Base-by-base conservation (phyloP, 2,113 vertebrate species). In the Sylvilagus bachmani region DNA sequence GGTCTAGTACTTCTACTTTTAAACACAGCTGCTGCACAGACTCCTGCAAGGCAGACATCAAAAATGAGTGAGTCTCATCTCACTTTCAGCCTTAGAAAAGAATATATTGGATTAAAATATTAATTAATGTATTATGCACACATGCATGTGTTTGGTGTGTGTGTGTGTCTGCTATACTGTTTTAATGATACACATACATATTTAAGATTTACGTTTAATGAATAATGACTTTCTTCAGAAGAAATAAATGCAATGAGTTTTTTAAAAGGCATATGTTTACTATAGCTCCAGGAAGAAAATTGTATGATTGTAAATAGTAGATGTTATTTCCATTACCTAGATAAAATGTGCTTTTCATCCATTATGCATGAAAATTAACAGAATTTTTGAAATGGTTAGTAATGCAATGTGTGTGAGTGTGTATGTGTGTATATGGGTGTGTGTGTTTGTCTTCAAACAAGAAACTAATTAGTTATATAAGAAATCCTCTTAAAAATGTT, bases 401-500 rank as follows among this genome's bases (percentile, higher is more conserved):
- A 70, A 49, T 61, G 53, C 64, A 87, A 36, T 36, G 33, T 25
- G 31, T 55, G 12, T 88, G 44, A 90, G 9, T 78, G n/a, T 78
- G 16, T 78, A 10, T 74, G 22, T 61, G 16, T 58, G 14, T 86
- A 10, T 70, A 6, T 73, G 27, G 73, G 6, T 74, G 22, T 61
- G 44, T 38, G 1, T 64, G 1, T 5, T 79, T 12, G n/a, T 62
- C 44, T 95, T 93, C 13, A 86, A 88, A 94, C 14, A 49, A 24
- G 14, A 86, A 90, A 67, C 25, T n/a, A 10, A 38, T 51, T 90
- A 33, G 11, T 44, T 79, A 38, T 55, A 21, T 19, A 86, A 93
- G n/a, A 92, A 87, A 73, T 66, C 3, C 33, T 73, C 22, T 74
- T 95, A 53, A 95, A 96, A 86, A 58, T 2, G 80, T 89, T 66